Percentiles rank a stretch among this genome's conserved stretches.
Evolutionary conservation across 1,140 invertebrate species (phyloP).

Genomic region (Drosophila rhopaloa): DNA sequence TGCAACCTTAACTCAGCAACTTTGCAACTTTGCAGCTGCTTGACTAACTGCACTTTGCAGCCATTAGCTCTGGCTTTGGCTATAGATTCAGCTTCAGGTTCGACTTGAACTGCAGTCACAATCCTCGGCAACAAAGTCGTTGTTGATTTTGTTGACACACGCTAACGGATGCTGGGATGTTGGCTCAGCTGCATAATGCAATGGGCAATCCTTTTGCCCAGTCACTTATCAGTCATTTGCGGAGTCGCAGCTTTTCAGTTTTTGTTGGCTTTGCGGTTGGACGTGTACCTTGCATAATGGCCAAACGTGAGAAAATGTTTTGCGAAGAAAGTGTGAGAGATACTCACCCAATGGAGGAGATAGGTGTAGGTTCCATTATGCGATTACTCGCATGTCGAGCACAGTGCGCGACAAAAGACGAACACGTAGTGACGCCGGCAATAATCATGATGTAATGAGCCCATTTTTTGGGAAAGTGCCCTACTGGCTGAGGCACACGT

Average conservation of each 20-base stretch:
- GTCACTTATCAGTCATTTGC: slow-evolving; percentile 69
- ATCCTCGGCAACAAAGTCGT: slow-evolving; percentile 27
- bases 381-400: slow-evolving; percentile 55
- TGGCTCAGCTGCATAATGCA: slow-evolving; percentile 63
- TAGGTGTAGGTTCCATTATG: slow-evolving; percentile 31
- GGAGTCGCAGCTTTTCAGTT: slow-evolving; percentile 5
- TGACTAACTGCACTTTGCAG: slow-evolving; percentile 71
- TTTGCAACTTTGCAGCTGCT: slow-evolving; percentile 73
- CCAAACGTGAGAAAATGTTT: slow-evolving; percentile 72
- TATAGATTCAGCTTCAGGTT: slow-evolving; percentile 26
- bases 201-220: slow-evolving; percentile 63
- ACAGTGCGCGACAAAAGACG: slow-evolving; percentile 37
- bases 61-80: slow-evolving; percentile 49
- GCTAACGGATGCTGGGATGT: slow-evolving; percentile 69
- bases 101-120: slow-evolving; percentile 10
- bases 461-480: slow-evolving; percentile 51
- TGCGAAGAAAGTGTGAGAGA: slow-evolving; percentile 61
- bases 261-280: slow-evolving; percentile 4
- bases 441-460: slow-evolving; percentile 57
- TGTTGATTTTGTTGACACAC: slow-evolving; percentile 68
- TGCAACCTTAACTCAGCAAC: slow-evolving; percentile 62
- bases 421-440: slow-evolving; percentile 15
- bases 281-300: slow-evolving; percentile 44
- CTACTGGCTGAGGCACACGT: slow-evolving; percentile 38
- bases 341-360: slow-evolving; percentile 39